Evolutionary conservation across 2,797 vertebrate species (phyloP).

Genomic region (Parauchenoglanis ngamensis): DNA sequence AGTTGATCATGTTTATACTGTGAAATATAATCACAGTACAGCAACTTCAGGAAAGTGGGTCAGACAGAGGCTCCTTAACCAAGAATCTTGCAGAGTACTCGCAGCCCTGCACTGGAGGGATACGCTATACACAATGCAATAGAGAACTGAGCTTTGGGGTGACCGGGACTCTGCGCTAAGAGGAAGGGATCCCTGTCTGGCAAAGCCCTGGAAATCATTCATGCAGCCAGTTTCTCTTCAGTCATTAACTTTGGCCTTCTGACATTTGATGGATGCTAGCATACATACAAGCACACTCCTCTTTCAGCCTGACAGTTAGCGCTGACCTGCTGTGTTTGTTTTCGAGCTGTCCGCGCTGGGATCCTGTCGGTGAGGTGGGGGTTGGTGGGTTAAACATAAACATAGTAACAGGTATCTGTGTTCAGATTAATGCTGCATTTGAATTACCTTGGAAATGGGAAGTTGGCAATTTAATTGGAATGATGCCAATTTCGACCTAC

Average conservation of each 20-base stretch:
- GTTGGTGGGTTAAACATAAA: background rate
- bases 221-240: background rate
- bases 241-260: background rate
- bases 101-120: background rate
- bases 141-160: background rate
- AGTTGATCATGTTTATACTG: background rate
- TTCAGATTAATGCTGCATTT: background rate
- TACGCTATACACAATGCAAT: background rate
- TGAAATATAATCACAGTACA: background rate
- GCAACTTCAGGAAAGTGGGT: background rate
- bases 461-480: background rate
- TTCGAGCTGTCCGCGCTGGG: constrained; percentile 30
- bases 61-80: too few relatives aligned
- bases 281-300: background rate
- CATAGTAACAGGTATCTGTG: background rate
- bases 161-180: background rate
- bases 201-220: background rate
- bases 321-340: constrained; percentile 34
- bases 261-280: background rate
- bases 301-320: background rate
- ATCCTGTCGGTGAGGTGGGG: background rate
- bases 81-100: background rate
- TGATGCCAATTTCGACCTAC: background rate
- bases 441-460: background rate
- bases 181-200: background rate